Percentiles rank a stretch among this genome's conserved stretches.
Evolutionary conservation across 2,113 vertebrate species (phyloP).

Genomic region (Puffinus mauretanicus): DNA sequence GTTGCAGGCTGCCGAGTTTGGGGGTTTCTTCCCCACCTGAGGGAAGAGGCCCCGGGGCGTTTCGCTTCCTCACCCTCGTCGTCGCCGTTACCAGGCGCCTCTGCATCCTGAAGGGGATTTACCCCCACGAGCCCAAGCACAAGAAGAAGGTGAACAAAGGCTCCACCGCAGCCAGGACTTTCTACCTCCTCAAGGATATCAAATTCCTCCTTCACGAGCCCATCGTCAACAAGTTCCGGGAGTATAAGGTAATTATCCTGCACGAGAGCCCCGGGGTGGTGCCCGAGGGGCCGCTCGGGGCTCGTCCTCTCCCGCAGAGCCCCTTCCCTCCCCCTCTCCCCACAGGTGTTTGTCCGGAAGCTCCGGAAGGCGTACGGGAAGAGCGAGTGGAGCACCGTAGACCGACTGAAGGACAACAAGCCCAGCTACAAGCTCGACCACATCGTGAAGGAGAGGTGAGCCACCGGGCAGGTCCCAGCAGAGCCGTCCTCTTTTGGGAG

Average conservation of each 20-base stretch:
- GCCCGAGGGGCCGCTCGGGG: fast-evolving
- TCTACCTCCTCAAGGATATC: slow-evolving; percentile 95
- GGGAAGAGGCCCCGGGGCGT: neutral
- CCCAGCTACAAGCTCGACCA: slow-evolving; percentile 93
- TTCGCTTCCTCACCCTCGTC: neutral
- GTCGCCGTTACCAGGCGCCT: slow-evolving; percentile 67
- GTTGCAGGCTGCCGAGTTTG: neutral
- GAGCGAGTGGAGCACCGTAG: slow-evolving; percentile 83
- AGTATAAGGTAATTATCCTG: slow-evolving; percentile 84
- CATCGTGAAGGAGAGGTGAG: slow-evolving; percentile 93
- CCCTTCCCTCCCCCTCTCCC: neutral
- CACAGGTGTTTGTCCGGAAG: slow-evolving; percentile 92
- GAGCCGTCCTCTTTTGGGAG: fast-evolving
- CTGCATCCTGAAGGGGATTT: slow-evolving; percentile 97
- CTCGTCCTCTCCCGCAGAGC: fast-evolving
- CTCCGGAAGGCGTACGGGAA: slow-evolving; percentile 92
- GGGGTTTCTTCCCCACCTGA: fast-evolving
- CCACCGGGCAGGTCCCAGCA: fast-evolving
- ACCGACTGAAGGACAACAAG: slow-evolving; percentile 89
- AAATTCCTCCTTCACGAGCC: slow-evolving; percentile 95
- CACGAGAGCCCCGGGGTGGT: fast-evolving
- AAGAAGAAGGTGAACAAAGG: slow-evolving; percentile 99
- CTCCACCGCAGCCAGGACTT: slow-evolving; percentile 88
- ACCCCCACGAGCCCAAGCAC: slow-evolving; percentile 95
- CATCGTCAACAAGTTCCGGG: slow-evolving; percentile 91